Evolutionary conservation across 2,797 vertebrate genomes (phyloP), one percentile per base, ranked within the genome.

Genomic region (Hylomyscus alleni): DNA sequence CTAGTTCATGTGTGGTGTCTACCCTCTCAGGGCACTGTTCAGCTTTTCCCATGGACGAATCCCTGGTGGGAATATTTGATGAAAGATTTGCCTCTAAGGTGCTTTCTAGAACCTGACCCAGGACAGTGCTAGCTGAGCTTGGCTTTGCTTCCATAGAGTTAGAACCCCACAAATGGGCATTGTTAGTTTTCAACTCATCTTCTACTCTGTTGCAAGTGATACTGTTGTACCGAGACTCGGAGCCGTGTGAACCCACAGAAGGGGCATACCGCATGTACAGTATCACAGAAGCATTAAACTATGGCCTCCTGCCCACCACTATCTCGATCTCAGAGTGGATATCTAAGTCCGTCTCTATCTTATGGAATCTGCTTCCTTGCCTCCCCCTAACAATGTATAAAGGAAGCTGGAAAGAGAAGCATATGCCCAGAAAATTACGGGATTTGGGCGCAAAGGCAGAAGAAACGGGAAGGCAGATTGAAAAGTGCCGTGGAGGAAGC

Each of bases 201-300:
- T 0, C 3, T 8, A 20, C 9, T 29, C 24, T 0, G 19, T 15
- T 44, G 15, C 4, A 60, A 31, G 19, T 34, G 26, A 1, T 4
- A 0, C 44, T 47, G 52, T 29, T 54, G 8, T 29, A 26, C 40
- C 50, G n/a, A 86, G 31, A 58, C 52, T 13, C 13, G 22, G 77
- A 50, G 13, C 4, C 65, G 20, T 15, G 17, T 34, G 13, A 31
- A 5, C 56, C 3, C 37, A 62, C 20, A 65, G 52, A 60, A 19
- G 12, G 24, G 26, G 37, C 20, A 12, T 3, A 13, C 9, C 20
- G 29, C 0, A 9, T 0, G 3, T 2, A 58, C 47, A 20, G 8
- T 31, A 8, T 56, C 19, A 34, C 5, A 4, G 44, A 6, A 52
- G 20, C n/a, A 54, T 22, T 77, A 56, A 89, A 50, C 76, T 86